Base-by-base conservation (phyloP, 2,797 vertebrate species). In the Typhlichthys eigenmanni region DNA sequence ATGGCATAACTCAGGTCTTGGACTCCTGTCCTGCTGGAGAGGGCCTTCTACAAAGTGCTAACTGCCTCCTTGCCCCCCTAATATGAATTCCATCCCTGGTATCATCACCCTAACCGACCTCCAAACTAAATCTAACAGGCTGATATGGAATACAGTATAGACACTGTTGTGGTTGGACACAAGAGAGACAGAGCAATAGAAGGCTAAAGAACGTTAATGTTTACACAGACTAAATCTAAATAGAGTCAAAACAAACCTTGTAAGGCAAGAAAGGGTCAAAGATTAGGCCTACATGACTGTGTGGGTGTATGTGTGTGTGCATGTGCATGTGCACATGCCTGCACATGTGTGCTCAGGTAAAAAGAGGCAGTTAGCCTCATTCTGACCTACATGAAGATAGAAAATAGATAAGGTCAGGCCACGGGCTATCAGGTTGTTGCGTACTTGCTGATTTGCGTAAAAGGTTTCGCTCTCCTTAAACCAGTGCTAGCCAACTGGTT, bases 381-480 rank as follows among this genome's bases (percentile, higher is more conserved):
- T 60, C 62, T 89, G 88, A 92, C 90, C 89, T 81, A 90, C 79
- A 89, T 91, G 83, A 64, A 62, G 56, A 80, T 29, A 61, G 58
- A 74, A 80, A 76, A 67, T 50, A 72, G 74, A 81, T 75, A 72
- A 69, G 68, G 47, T 13, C 13, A 50, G 47, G 66, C 60, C 46
- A 64, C 10, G 13, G 60, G 68, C 54, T 58, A 55, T 62, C 56
- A 14, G 16, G 51, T 58, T 6, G 32, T 49, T 49, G 56, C 51
- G 47, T 14, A 13, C 13, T 13, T 9, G 8, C 47, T 6, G 52
- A 16, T 56, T 11, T 57, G 8, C 6, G 12, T 58, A 19, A 45
- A 16, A 46, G 51, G 47, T 57, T 13, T 47, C 13, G 2, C 11
- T 19, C n/a, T 5, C 1, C 14, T 7, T 47, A 7, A 6, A n/a